Base-by-base conservation (phyloP, 2,113 vertebrate species). In the Orycteropus afer region DNA sequence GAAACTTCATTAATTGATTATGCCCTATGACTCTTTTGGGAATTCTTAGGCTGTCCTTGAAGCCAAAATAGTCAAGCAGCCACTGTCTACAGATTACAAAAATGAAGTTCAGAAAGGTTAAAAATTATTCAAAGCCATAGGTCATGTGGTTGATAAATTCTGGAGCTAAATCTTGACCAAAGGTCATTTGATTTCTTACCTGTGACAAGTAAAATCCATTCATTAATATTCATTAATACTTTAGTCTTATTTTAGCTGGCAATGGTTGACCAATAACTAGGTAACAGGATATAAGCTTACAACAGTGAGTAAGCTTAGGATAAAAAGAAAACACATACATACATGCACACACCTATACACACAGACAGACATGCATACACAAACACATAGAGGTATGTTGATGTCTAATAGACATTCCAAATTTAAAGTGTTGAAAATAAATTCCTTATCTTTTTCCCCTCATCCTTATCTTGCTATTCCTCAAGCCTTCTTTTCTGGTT, bases 331-430 rank as follows among this genome's bases (percentile, higher is more conserved):
- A 45, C 32, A 34, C 7, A 79, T 7, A 34, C 11, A 10, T 8
- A 15, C 4, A n/a, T 0, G 23, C 1, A 34, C 18, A 34, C 4
- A 25, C 0, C n/a, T n/a, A n/a, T n/a, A 25, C 34, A n/a, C 10
- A 40, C 51, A 53, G 12, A 65, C 25, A 57, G 2, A 42, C 10
- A 14, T 32, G 3, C 25, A 27, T 12, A 51, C 29, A 59, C 27
- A 51, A 18, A 23, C 18, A 63, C 23, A 59, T 13, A 2, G 13
- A 23, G 45, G 5, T 71, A 69, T 25, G 15, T 45, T 15, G 45
- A 42, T 76, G 59, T 42, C 27, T 76, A 17, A 47, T 18, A 74
- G 67, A 49, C 15, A 51, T 32, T 17, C 3, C 42, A 83, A 74
- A 40, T 8, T 92, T 29, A 37, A 18, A 69, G 10, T 55, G 23